Base-by-base conservation (phyloP, 1,140 invertebrate genomes). In the Helicoverpa zea region DNA sequence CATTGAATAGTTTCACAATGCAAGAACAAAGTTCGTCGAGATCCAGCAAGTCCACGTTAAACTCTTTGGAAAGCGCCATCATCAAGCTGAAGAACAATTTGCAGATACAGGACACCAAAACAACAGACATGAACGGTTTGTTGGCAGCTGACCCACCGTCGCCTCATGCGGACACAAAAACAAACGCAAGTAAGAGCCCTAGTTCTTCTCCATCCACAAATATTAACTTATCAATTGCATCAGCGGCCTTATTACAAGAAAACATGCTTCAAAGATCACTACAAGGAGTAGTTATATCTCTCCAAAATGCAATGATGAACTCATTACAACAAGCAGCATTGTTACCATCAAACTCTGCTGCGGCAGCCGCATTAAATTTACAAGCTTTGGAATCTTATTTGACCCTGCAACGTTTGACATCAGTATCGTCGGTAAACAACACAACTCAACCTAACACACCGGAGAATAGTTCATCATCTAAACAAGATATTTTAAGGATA, bases 351-450 rank as follows among this genome's bases (percentile, higher is more conserved):
- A 97, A 97, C 82, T 97, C 97, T 1, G 97, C 97, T 1, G 97
- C 97, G 2, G 97, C 97, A 1, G 97, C 97, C 5, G 97, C 97
- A 0, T 93, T 98, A 4, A 98, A 98, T 92, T 95, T 98, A 5
- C 97, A 98, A 94, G 97, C 97, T 3, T 90, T 98, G 51, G 97
- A 98, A 94, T 98, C 97, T 35, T 98, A 98, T 94, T 95, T 98
- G 88, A 97, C 97, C 13, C 94, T 98, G 51, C 97, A 98, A 92
- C 96, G 97, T 79, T 94, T 98, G 29, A 96, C 96, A 1, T 94
- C 94, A 51, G 95, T 95, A 7, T 95, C 94, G 70, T 91, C 95
- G 43, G 95, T 95, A 1, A 94, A 95, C 16, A 94, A 90, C 35
- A 87, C 93, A 30, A 87, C 88, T 77, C 87, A 90, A 85, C 83